phyloP scores from a whole-genome alignment of 1,140 invertebrate genomes.

The Drosophila albomicans region DNA sequence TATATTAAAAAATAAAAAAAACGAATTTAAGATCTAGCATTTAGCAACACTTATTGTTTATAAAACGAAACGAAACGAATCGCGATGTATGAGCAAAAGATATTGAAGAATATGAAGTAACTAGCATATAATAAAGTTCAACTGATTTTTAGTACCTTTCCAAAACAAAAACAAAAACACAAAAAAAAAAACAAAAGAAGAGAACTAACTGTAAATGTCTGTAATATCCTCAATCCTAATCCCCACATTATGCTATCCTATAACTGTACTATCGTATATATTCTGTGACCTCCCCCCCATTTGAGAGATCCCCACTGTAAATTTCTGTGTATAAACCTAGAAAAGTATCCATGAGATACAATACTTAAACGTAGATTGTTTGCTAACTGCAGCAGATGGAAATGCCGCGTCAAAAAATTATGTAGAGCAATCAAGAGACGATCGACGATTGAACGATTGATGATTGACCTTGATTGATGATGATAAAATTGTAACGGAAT shows the following conservation, averaged over 20 bases:
- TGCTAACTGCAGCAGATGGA: slow-evolving; percentile 57
- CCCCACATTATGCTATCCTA: slow-evolving; percentile 56
- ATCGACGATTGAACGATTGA: slow-evolving; percentile 14
- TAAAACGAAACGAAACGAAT: slow-evolving; percentile 63
- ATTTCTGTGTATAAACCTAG: slow-evolving; percentile 78
- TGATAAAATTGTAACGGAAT: slow-evolving; percentile 76
- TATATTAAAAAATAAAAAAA: slow-evolving; percentile 51
- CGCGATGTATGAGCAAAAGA: slow-evolving; percentile 8
- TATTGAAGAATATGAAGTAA: slow-evolving; percentile 42
- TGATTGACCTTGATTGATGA: slow-evolving; percentile 46
- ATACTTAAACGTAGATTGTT: slow-evolving; percentile 49
- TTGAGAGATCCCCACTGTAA: slow-evolving; percentile 63
- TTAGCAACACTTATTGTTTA: slow-evolving; percentile 79
- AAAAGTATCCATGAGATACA: slow-evolving; percentile 59
- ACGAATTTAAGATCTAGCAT: slow-evolving; percentile 81
- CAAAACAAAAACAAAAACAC: slow-evolving; percentile 46
- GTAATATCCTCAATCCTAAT: slow-evolving; percentile 48
- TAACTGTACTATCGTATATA: slow-evolving; percentile 30
- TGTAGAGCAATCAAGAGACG: slow-evolving; percentile 30
- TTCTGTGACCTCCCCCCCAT: slow-evolving; percentile 31
- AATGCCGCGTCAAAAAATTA: slow-evolving; percentile 62
- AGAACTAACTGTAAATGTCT: slow-evolving; percentile 70
- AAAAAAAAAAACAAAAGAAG: slow-evolving; percentile 32
- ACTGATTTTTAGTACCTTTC: slow-evolving; percentile 83
- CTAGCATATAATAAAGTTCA: slow-evolving; percentile 74